A percentile compares a stretch with the other conserved stretches of the same genome.
These are phyloP conservation scores for Saguinus midas DNA, from an alignment of 2,113 vertebrate genomes.

Conservation along the genomic window DNA sequence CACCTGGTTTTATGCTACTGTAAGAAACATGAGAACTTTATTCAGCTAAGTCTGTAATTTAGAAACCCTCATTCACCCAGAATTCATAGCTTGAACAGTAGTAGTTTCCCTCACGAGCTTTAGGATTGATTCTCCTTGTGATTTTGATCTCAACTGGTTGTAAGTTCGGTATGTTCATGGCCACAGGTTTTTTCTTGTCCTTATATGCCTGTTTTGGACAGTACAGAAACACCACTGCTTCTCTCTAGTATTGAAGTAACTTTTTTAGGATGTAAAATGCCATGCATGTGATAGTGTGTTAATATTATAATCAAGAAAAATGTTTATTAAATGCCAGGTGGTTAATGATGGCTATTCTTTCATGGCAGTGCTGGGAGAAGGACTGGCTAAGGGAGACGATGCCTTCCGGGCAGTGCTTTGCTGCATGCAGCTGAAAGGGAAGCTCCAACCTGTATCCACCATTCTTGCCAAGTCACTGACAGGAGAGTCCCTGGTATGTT, in stretches of 20 bases:
- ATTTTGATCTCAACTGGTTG: background rate
- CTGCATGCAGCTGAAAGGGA: slow-evolving; percentile 96
- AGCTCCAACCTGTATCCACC: slow-evolving; percentile 93
- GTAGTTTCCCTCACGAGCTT: background rate
- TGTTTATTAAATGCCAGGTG: fast-evolving
- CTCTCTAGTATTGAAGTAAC: slow-evolving; percentile 39
- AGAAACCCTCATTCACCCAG: background rate
- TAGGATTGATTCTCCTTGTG: background rate
- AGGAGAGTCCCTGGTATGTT: slow-evolving; percentile 96
- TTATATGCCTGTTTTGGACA: background rate
- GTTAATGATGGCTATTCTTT: slow-evolving; percentile 72
- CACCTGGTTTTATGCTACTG: background rate
- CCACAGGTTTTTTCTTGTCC: background rate
- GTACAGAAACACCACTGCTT: background rate
- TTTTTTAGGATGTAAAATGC: background rate
- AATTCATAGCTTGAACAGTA: background rate
- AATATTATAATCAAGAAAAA: slow-evolving; percentile 15
- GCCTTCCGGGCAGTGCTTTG: slow-evolving; percentile 92
- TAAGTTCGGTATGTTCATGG: background rate
- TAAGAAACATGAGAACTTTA: slow-evolving; percentile 6
- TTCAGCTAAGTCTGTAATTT: background rate
- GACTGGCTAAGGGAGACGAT: slow-evolving; percentile 91
- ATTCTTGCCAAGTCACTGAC: slow-evolving; percentile 96
- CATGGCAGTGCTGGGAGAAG: slow-evolving; percentile 93
- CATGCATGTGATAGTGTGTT: slow-evolving; percentile 45